These are phyloP conservation scores for Melopsittacus undulatus DNA, from an alignment of 2,797 vertebrate species.

Conservation along the genomic window DNA sequence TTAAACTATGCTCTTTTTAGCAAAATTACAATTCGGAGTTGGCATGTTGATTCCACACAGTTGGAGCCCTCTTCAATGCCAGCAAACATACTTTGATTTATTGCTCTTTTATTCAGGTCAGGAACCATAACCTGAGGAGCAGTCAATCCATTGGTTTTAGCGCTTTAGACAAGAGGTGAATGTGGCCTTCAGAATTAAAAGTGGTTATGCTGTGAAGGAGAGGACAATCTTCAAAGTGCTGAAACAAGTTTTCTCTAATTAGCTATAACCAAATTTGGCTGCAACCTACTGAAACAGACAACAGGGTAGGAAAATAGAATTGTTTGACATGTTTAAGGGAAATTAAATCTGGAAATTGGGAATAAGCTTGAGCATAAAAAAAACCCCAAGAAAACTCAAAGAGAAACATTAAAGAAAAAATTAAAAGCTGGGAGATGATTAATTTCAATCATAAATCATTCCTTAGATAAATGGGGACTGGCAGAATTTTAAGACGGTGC, in stretches of 20 bases:
- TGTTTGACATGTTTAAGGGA: not conserved
- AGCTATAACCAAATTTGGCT: constrained; percentile 39
- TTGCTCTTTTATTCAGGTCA: constrained; percentile 66
- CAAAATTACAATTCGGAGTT: constrained; percentile 49
- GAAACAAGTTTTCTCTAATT: constrained; percentile 40
- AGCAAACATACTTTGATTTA: constrained; percentile 61
- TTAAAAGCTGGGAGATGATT: not conserved
- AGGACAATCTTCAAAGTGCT: constrained; percentile 16
- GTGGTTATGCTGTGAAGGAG: not conserved
- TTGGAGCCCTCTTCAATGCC: constrained; percentile 36
- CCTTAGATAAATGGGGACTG: not conserved
- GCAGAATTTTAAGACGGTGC: constrained; percentile 2
- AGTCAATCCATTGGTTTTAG: constrained; percentile 17
- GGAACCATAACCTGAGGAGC: constrained; percentile 48
- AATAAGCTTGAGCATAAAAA: not conserved
- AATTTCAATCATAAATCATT: not conserved
- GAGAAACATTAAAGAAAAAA: not conserved
- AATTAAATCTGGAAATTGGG: constrained; percentile 19
- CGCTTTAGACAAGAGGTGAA: constrained; percentile 20
- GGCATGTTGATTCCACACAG: constrained; percentile 49
- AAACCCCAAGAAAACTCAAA: not conserved
- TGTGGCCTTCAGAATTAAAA: constrained; percentile 40
- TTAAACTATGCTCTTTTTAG: constrained; percentile 60
- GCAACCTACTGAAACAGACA: constrained; percentile 31
- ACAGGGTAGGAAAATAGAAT: not conserved